Evolutionary conservation across 2,888 invertebrate species (phyloP), one percentile per base, ranked within the genome.

Genomic region (Drosophila ezoana): DNA sequence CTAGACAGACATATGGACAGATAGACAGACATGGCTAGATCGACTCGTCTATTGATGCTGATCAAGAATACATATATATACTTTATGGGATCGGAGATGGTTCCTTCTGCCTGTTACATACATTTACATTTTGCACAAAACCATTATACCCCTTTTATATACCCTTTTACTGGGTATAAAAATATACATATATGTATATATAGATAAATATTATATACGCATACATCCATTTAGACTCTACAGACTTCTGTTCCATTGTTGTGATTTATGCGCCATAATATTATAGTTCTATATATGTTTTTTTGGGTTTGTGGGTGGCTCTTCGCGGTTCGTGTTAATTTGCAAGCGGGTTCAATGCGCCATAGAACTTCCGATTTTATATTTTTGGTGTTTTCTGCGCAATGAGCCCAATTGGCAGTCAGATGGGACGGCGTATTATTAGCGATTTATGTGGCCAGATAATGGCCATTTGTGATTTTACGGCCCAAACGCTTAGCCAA

Each of bases 401-500:
- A 28, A 16, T n/a, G 14, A 33, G 16, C 82, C 18, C 84, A 43
- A 86, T 86, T 86, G 81, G 28, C 58, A 89, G 86, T 86, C 86
- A 67, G 47, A 5, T 5, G 54, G 54, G 54, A 37, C 44, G 56
- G 52, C 64, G 61, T 67, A 72, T 80, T 87, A 80, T 76, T 82
- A 72, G 78, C 70, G 63, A 82, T 87, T 87, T 86, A 89, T 88
- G 59, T 79, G 65, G 43, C 53, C 40, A 18, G 52, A 65, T 84
- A 88, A 84, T 87, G 73, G 66, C 63, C 69, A 76, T 79, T 87
- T 82, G 69, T 41, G 60, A 65, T 62, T 86, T 89, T 76, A 83
- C 72, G 76, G 71, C 76, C 56, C 33, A 81, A 70, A 78, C 87
- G 85, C 61, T 65, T 14, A 60, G 57, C 56, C 68, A 79, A 71